Base-by-base conservation (phyloP, 2,797 vertebrate species). In the Fundulus diaphanus region DNA sequence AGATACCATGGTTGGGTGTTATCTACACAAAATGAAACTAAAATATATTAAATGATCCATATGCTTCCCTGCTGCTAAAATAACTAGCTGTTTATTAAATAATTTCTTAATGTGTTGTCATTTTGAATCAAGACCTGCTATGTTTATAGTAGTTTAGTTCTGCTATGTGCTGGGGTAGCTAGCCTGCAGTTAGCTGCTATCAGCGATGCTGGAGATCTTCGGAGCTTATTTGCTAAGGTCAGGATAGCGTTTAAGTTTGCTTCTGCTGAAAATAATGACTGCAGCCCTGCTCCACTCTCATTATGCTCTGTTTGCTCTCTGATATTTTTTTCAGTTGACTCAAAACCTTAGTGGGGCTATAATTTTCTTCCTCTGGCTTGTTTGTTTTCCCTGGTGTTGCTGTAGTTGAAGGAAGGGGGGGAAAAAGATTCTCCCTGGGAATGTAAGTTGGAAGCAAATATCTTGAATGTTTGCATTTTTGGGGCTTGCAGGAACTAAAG, bases 311-410 rank as follows among this genome's bases (percentile, higher is more conserved):
- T 72, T 33, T 42, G 13, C 33, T 65, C 68, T 40, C 18, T 56
- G n/a, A 66, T 12, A 31, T 69, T 65, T 52, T n/a, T 54, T 8
- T 0, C 35, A 27, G 29, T 67, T 70, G 9, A 2, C 74, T 29
- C 37, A n/a, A 75, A 76, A 63, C 52, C 73, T 79, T 31, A 44
- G 5, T 7, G 31, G 35, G 51, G 63, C 73, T 51, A 31, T 73
- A 33, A 68, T 48, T 0, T 20, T 40, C 80, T 84, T 84, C 63
- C 68, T 12, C 67, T 56, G 59, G 16, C 51, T 49, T 71, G 65
- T 81, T 82, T 70, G 70, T 77, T 83, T 77, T 77, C 20, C 3
- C n/a, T 48, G 16, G 37, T 70, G 73, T 79, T 70, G 56, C 80
- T 78, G 66, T 74, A 70, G 57, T 73, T 42, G 76, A 79, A 74